Base-by-base conservation (phyloP, 1,140 invertebrate species). In the Platyura marginata region DNA sequence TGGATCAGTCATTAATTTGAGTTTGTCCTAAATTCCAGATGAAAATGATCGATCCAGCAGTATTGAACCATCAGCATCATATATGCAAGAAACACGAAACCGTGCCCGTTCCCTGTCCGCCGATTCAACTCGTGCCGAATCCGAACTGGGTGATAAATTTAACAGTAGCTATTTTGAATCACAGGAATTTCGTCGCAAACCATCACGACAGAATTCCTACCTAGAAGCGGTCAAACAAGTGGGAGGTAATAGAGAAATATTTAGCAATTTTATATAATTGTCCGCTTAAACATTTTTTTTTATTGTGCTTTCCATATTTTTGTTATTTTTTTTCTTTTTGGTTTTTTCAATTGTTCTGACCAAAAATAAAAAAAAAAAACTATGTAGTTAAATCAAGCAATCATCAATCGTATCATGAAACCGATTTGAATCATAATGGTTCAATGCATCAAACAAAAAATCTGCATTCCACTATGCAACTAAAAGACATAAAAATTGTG, bases 251-350 rank as follows among this genome's bases (percentile, higher is more conserved):
- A 29, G 25, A 8, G 6, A 29, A 29, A 29, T 8, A 13, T 29
- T 29, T 29, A 6, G 13, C 25, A 29, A 29, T 8, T 29, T 29
- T 29, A 13, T 29, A 8, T 29, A 55, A 58, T 34, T 55, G 62
- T 40, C 62, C 57, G 41, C 63, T 29, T 29, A 29, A 8, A 8
- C 25, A 29, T 29, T 29, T 29, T 29, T 13, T 29, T 6, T 6
- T 8, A 29, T 29, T 29, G 6, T 13, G 25, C 25, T 29, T 29
- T 64, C 47, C 60, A 62, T 19, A 60, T 62, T 29, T 29, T 29
- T 29, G 25, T 29, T 29, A 8, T 29, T 29, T 13, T 13, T 29
- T 29, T 29, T 29, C 13, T 29, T 29, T 29, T 13, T 29, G 25
- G 13, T 13, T 8, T 8, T 29, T 29, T 29, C 13, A 29, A 29